These are phyloP conservation scores for Megaceryle torquata DNA, from an alignment of 2,113 vertebrate species.

Conservation along the genomic window DNA sequence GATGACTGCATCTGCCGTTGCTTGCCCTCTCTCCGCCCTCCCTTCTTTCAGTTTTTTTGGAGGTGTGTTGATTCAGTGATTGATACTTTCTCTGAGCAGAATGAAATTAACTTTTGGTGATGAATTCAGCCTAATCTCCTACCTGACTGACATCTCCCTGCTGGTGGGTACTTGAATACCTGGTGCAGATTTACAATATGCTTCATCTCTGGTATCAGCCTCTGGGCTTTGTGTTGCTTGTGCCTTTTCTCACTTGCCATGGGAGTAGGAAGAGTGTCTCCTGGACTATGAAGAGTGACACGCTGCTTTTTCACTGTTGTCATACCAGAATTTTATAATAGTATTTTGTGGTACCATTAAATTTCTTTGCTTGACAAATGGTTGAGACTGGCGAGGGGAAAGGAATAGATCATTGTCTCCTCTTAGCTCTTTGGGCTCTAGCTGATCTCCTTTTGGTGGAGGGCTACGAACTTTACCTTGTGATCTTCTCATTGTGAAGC, in stretches of 20 bases:
- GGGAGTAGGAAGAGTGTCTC: background rate
- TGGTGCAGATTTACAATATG: background rate
- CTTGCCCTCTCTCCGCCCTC: background rate
- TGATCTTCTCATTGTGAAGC: background rate
- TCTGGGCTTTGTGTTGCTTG: background rate
- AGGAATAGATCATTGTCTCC: background rate
- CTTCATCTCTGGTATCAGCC: background rate
- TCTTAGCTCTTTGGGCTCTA: background rate
- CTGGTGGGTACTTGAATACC: background rate
- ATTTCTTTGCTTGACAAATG: background rate
- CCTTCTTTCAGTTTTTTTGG: background rate
- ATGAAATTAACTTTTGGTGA: background rate
- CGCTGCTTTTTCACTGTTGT: background rate
- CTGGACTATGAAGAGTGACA: background rate
- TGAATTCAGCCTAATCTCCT: background rate
- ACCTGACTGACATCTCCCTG: background rate
- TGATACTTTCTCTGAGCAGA: background rate
- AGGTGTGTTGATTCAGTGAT: background rate
- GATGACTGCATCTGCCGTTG: background rate
- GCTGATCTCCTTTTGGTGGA: background rate
- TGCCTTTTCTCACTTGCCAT: background rate
- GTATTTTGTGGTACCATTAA: background rate
- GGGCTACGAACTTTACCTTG: background rate
- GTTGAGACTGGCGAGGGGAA: background rate
- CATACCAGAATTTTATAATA: background rate